Conservation (phyloP, 2,888 invertebrate genomes). For the Deilephila elpenor region DNA sequence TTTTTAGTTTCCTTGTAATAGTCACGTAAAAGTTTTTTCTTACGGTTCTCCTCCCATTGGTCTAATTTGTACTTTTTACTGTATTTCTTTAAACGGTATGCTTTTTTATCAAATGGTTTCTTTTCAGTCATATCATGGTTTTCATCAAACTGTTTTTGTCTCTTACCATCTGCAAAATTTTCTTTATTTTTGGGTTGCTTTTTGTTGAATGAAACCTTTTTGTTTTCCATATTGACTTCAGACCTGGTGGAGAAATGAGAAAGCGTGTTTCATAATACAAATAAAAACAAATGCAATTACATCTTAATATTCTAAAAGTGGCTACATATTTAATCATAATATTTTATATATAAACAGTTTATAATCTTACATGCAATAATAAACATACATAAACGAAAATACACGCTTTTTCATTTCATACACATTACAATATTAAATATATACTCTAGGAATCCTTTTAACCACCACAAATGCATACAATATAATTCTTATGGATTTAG, state of each 20-base stretch:
- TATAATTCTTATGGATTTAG: not conserved
- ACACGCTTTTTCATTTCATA: slow-evolving; percentile 76
- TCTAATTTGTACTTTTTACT: slow-evolving; percentile 88
- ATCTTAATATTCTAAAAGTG: slow-evolving; percentile 21
- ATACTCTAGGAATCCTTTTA: not conserved
- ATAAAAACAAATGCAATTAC: slow-evolving; percentile 39
- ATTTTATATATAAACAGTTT: slow-evolving; percentile 41
- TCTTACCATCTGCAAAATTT: slow-evolving; percentile 37
- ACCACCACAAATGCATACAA: not conserved
- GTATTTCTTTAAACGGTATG: slow-evolving; percentile 87
- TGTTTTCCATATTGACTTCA: slow-evolving; percentile 71
- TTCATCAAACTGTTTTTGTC: slow-evolving; percentile 63
- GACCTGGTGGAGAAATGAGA: slow-evolving; percentile 80
- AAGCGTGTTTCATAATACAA: slow-evolving; percentile 76
- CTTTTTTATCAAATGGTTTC: slow-evolving; percentile 88
- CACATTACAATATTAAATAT: not conserved
- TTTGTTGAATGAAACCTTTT: slow-evolving; percentile 42
- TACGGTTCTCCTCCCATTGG: slow-evolving; percentile 88
- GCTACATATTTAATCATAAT: slow-evolving; percentile 39
- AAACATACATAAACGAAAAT: slow-evolving; percentile 40
- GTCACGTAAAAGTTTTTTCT: slow-evolving; percentile 81
- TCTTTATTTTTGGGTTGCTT: slow-evolving; percentile 39
- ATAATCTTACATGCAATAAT: slow-evolving; percentile 37
- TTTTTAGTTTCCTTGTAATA: slow-evolving; percentile 84
- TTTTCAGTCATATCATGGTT: slow-evolving; percentile 63